Evolutionary conservation across 2,113 vertebrate genomes (phyloP).

Genomic region (Eudorcas thomsonii): DNA sequence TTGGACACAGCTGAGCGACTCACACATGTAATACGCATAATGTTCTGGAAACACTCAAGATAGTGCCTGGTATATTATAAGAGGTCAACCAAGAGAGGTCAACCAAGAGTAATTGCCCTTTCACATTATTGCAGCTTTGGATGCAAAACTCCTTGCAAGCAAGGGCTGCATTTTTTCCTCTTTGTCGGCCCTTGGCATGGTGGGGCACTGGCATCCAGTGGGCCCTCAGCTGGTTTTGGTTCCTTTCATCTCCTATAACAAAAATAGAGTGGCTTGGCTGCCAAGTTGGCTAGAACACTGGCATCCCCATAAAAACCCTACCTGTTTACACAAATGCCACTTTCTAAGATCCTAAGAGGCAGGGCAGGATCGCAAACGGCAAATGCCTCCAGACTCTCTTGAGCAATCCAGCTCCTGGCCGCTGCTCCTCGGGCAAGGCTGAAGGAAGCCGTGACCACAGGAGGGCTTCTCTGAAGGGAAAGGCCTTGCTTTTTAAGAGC

Average conservation of each 20-base stretch:
- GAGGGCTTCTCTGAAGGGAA: background rate
- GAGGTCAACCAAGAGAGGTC: too few relatives aligned
- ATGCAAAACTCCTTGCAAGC: background rate
- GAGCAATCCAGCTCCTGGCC: background rate
- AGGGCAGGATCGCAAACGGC: background rate
- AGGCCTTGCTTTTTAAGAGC: background rate
- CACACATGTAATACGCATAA: background rate
- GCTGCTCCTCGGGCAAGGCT: background rate
- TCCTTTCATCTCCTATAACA: background rate
- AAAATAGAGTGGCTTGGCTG: background rate
- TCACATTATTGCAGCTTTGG: background rate
- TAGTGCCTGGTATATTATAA: background rate
- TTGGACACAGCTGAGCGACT: background rate
- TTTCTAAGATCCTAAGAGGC: conserved; percentile 17
- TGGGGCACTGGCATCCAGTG: background rate
- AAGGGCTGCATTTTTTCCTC: background rate
- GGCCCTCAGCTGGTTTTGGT: background rate
- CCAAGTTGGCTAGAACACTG: background rate
- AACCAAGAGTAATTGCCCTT: rapidly evolving
- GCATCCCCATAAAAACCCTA: conserved; percentile 31
- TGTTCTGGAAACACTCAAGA: background rate
- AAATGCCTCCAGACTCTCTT: background rate
- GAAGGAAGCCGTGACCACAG: background rate
- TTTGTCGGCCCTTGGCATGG: background rate
- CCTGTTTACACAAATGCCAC: conserved; percentile 48